Evolutionary conservation across 2,113 vertebrate genomes (phyloP).

Genomic region (Pogona vitticeps): DNA sequence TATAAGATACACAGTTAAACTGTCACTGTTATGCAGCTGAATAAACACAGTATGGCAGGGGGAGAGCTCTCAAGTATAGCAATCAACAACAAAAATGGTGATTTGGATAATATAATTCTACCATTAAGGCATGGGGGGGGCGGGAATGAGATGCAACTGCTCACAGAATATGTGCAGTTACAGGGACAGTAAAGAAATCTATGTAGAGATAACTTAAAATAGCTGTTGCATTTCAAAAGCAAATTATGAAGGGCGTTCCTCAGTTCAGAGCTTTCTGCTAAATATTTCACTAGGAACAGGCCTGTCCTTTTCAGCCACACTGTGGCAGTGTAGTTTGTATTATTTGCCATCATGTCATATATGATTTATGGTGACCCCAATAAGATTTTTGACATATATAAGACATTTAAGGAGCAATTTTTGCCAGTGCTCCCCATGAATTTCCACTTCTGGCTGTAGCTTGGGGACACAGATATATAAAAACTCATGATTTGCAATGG

Average conservation of each 20-base stretch:
- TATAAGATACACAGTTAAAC: conserved; percentile 63
- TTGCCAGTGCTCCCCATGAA: no score
- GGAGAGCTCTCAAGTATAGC: conserved; percentile 29
- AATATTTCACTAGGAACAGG: not conserved
- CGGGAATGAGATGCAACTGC: conserved; percentile 37
- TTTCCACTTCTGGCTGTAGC: not conserved
- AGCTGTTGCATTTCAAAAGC: not conserved
- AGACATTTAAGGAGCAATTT: no score
- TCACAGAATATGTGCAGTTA: conserved; percentile 36
- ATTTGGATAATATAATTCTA: conserved; percentile 48
- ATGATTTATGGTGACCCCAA: not conserved
- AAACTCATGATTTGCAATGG: not conserved
- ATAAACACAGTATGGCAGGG: conserved; percentile 42
- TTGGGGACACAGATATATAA: not conserved
- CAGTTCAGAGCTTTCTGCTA: not conserved
- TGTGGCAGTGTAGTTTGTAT: no score
- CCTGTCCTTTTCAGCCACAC: not conserved
- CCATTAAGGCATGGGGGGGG: conserved; percentile 35
- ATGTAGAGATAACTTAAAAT: not conserved
- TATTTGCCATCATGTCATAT: not conserved
- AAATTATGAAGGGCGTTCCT: not conserved
- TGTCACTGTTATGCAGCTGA: conserved; percentile 50
- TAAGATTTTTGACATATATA: no score
- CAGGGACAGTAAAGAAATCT: conserved; percentile 18
- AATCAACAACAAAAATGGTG: conserved; percentile 56